Base-by-base conservation (phyloP, 2,797 vertebrate species). In the Melanotaenia maccullochi region DNA sequence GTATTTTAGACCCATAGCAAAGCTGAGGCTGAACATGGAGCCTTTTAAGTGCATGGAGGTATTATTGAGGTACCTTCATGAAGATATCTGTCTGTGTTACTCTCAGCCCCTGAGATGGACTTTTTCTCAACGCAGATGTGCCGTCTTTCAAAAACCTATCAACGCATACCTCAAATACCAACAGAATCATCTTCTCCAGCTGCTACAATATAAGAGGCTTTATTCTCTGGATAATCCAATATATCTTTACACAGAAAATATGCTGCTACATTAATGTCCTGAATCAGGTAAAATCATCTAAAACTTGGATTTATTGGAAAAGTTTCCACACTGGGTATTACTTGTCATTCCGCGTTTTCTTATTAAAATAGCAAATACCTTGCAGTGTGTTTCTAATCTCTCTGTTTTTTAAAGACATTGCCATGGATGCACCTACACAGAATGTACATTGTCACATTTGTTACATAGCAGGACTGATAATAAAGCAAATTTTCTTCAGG, bases 381-480 rank as follows among this genome's bases (percentile, higher is more conserved):
- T 38, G 2, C 59, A 61, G 16, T 0, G 4, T 68, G 36, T 16
- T 60, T 32, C 20, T 76, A 1, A 38, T 57, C 44, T 42, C 49
- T 66, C 54, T 24, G 30, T 57, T n/a, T 52, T 12, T 56, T 51
- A 11, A 69, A 59, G 44, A 30, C 22, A 59, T 75, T 65, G 40
- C 33, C 24, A 56, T 36, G n/a, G 20, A 49, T 47, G 5, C 67
- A 73, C 40, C 22, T 12, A 12, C 42, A 38, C 30, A 22, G 14
- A 3, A 49, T 52, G 28, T 55, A 42, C 7, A 70, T 55, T 32
- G 71, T 58, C 30, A 60, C 57, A 56, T 40, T 30, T 71, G 35
- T 16, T 68, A 49, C 30, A 52, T 1, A 64, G 54, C 38, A 68
- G 52, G 61, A 35, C 33, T 78, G 52, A 71, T 71, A 60, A 64